Base-by-base conservation (phyloP, 1,140 invertebrate species). In the Patella vulgata region DNA sequence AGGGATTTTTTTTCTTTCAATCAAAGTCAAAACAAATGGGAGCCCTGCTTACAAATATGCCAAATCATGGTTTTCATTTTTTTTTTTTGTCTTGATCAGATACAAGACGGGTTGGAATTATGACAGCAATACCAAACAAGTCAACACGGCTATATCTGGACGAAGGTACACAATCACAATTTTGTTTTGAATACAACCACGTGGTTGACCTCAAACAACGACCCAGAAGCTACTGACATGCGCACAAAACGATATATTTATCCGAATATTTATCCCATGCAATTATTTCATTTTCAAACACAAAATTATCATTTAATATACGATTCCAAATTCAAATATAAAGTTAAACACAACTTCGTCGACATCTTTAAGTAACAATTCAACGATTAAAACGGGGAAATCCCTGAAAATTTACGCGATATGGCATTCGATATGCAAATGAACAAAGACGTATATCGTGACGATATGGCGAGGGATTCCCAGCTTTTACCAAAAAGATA, bases 391-490 rank as follows among this genome's bases (percentile, higher is more conserved):
- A 44, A 51, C 59, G 62, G 66, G 66, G 63, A 71, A 65, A 65
- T 57, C 70, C 70, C 65, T 44, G 48, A 53, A 61, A 61, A 51
- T 43, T 62, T 50, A 39, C 23, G 42, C 42, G 58, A 55, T 47
- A 40, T 48, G 54, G 55, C 46, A 60, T 55, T 60, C 63, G 36
- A 53, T 72, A 74, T 74, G 73, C 70, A 74, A 72, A 74, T 74
- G 70, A 74, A 70, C 69, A 70, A 70, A 70, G 66, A 69, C 61
- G 68, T 54, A 64, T 63, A n/a, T n/a, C n/a, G n/a, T n/a, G n/a
- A n/a, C n/a, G n/a, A n/a, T n/a, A n/a, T n/a, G n/a, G n/a, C n/a
- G n/a, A n/a, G n/a, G n/a, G n/a, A n/a, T n/a, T n/a, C n/a, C n/a
- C n/a, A n/a, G n/a, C n/a, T n/a, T n/a, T n/a, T n/a, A n/a, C n/a